These are phyloP conservation scores for Hoplodrina blanda DNA, from an alignment of 2,888 invertebrate species.

Conservation along the genomic window DNA sequence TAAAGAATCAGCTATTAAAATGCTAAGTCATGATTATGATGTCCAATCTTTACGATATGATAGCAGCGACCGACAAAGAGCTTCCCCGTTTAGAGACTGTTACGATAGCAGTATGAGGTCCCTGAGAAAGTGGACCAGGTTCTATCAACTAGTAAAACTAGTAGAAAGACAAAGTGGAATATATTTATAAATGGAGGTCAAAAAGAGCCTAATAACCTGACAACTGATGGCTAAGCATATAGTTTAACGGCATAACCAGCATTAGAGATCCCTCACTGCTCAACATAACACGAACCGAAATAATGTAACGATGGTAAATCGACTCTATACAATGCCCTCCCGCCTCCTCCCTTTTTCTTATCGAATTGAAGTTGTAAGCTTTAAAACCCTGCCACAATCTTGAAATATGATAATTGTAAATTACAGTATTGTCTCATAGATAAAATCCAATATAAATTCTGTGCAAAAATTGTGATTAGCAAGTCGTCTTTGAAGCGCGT, in stretches of 20 bases:
- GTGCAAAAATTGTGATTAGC: not conserved
- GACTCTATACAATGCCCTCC: not conserved
- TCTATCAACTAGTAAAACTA: too few relatives aligned
- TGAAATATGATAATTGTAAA: slow-evolving; percentile 16
- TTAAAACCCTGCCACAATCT: slow-evolving; percentile 1
- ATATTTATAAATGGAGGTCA: not conserved
- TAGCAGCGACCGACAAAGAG: not conserved
- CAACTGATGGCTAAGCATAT: not conserved
- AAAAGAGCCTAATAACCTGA: not conserved
- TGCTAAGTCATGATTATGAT: not conserved
- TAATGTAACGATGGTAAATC: not conserved
- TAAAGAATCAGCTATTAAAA: not conserved
- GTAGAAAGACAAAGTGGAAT: too few relatives aligned
- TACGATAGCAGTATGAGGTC: not conserved
- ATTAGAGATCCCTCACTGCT: not conserved
- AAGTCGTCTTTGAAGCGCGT: slow-evolving; percentile 17
- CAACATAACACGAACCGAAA: not conserved
- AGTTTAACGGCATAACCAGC: too few relatives aligned
- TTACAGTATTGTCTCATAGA: not conserved
- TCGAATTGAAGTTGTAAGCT: slow-evolving; percentile 40
- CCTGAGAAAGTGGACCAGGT: too few relatives aligned
- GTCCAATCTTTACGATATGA: not conserved
- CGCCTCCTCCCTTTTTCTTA: not conserved
- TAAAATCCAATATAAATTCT: slow-evolving; percentile 10
- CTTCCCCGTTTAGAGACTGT: not conserved